Evolutionary conservation across 92 coral and sea anemone genomes (phyloP).

Genomic region (Plumapathes pennacea): DNA sequence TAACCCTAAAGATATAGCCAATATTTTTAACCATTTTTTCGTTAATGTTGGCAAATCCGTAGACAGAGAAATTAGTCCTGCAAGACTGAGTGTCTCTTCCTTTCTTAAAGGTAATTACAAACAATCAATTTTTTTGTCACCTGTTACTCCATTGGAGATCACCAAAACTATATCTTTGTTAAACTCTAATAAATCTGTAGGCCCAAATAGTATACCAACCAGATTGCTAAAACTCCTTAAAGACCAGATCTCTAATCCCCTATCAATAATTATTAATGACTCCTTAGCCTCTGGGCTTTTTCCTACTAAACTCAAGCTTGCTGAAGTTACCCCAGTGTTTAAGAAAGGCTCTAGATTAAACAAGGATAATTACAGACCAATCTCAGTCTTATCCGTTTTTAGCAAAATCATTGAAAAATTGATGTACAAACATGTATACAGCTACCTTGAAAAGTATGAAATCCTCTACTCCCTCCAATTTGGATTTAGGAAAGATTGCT

Average conservation of each 20-base stretch:
- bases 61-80: slow-evolving; percentile 10
- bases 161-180: too few relatives aligned
- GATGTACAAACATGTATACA: slow-evolving; percentile 24
- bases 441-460: slow-evolving; percentile 24
- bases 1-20: slow-evolving; percentile 20
- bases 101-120: slow-evolving; percentile 13
- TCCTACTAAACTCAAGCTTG: slow-evolving; percentile 50
- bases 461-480: slow-evolving; percentile 42
- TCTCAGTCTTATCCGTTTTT: slow-evolving; percentile 35
- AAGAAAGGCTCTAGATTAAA: slow-evolving; percentile 45
- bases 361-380: slow-evolving; percentile 58
- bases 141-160: slow-evolving; percentile 14
- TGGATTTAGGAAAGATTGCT: slow-evolving; percentile 59
- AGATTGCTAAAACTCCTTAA: slow-evolving; percentile 32
- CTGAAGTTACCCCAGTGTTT: slow-evolving; percentile 48
- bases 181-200: too few relatives aligned
- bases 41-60: slow-evolving; percentile 3
- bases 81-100: slow-evolving; percentile 2
- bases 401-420: slow-evolving; percentile 40
- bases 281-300: slow-evolving; percentile 52
- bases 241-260: slow-evolving; percentile 26
- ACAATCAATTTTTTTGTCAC: slow-evolving; percentile 14
- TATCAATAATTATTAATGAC: slow-evolving; percentile 52
- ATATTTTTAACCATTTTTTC: neutral
- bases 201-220: slow-evolving; percentile 21